Percentiles rank a stretch among this genome's conserved stretches.
These are phyloP conservation scores for Cynocephalus volans DNA, from an alignment of 2,113 vertebrate species.

Conservation along the genomic window DNA sequence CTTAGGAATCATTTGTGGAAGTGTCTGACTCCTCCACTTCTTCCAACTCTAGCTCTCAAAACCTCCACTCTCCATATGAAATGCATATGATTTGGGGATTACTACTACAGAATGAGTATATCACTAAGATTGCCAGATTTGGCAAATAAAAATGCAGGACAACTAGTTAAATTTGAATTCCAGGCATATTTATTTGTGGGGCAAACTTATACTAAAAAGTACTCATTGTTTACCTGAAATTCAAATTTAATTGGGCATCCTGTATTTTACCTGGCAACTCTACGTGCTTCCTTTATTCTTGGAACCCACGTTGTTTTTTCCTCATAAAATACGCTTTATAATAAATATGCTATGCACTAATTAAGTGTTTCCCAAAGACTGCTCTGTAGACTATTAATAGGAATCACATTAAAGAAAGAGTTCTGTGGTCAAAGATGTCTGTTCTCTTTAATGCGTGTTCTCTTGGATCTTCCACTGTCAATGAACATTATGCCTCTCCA, in stretches of 20 bases:
- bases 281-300: slow-evolving; percentile 45
- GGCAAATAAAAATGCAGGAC: slow-evolving; percentile 49
- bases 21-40: slow-evolving; percentile 21
- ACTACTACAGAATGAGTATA: background rate
- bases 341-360: background rate
- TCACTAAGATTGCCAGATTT: slow-evolving; percentile 61
- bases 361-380: background rate
- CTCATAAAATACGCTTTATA: background rate
- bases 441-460: background rate
- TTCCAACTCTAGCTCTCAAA: background rate
- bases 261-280: slow-evolving; percentile 75
- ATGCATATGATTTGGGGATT: slow-evolving; percentile 3
- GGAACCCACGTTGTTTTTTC: slow-evolving; percentile 39
- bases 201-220: slow-evolving; percentile 27
- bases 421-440: background rate
- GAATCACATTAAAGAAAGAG: background rate
- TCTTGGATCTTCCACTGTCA: background rate
- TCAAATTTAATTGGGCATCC: slow-evolving; percentile 52
- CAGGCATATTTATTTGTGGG: slow-evolving; percentile 51
- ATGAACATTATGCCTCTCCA: background rate
- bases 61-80: background rate
- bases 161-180: slow-evolving; percentile 62
- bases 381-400: background rate
- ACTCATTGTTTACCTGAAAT: slow-evolving; percentile 71
- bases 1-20: background rate